Base-by-base conservation (phyloP, 2,113 vertebrate genomes). In the Macrotis lagotis region DNA sequence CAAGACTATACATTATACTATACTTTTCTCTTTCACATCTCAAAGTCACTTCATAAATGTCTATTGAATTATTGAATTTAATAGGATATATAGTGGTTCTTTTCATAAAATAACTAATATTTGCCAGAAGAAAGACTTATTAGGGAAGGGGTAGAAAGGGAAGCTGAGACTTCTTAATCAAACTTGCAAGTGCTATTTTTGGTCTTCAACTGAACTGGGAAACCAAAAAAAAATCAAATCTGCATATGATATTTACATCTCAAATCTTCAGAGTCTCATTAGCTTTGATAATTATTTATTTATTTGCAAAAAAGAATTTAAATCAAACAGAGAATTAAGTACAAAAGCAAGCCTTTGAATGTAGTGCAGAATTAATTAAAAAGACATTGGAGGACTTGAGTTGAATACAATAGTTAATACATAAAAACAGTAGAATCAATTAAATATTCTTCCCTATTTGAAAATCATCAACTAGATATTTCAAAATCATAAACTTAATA, bases 171-270 rank as follows among this genome's bases (percentile, higher is more conserved):
- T 98, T 98, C 97, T 98, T 98, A 97, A 98, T 98, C 98, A 98
- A 97, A 97, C 97, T 98, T 99, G 97, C 98, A 98, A 98, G 98
- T 96, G 95, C 96, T 98, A 96, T 97, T 92, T 92, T 92, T 94
- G 97, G 94, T 98, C 97, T 98, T 96, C 97, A 44, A 92, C 94
- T 97, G 98, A 98, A 98, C 92, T 98, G 97, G 97, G 98, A 98
- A 96, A 89, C 91, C 91, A 2, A 51, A 96, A 97, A 52, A 51
- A 51, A 51, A 51, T n/a, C 16, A 44, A 98, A 98, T 98, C 97
- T 98, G 98, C 98, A 98, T 98, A 98, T 92, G 97, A 96, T 98
- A 97, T 98, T 98, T 98, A 98, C 98, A 98, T 97, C 97, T 97
- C 94, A 98, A 98, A 97, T 98, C 98, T 98, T 98, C 97, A 97